Evolutionary conservation across 1,140 invertebrate species (phyloP).

Genomic region (Drosophila sturtevanti): DNA sequence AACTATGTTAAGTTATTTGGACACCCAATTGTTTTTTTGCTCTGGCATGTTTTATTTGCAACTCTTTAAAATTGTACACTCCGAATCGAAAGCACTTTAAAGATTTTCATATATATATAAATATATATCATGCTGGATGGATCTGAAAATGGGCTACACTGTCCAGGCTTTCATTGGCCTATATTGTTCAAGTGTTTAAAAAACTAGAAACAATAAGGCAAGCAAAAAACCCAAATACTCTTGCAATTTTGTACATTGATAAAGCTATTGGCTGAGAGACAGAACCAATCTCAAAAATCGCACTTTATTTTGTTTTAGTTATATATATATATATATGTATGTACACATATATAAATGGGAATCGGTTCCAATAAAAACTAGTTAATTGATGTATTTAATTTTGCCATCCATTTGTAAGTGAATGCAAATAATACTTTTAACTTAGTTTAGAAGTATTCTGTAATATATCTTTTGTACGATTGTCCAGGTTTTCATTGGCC

Average conservation of each 20-base stretch:
- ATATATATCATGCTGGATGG: slow-evolving; percentile 16
- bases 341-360: too few relatives aligned
- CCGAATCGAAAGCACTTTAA: neutral
- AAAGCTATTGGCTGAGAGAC: slow-evolving; percentile 26
- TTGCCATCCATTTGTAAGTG: too few relatives aligned
- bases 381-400: too few relatives aligned
- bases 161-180: slow-evolving; percentile 81
- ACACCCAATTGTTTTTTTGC: slow-evolving; percentile 71
- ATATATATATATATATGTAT: too few relatives aligned
- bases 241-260: slow-evolving; percentile 73
- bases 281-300: slow-evolving; percentile 39
- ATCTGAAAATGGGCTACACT: neutral
- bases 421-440: too few relatives aligned
- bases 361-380: too few relatives aligned
- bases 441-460: too few relatives aligned
- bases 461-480: neutral
- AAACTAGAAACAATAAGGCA: slow-evolving; percentile 62
- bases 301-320: too few relatives aligned
- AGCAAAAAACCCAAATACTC: slow-evolving; percentile 77
- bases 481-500: slow-evolving; percentile 80
- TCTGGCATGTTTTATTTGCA: slow-evolving; percentile 56
- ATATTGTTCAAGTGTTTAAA: slow-evolving; percentile 36
- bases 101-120: neutral
- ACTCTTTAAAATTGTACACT: slow-evolving; percentile 31
- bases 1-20: slow-evolving; percentile 71